These are phyloP conservation scores for Amiota communis DNA, from an alignment of 2,888 invertebrate species.

Conservation along the genomic window DNA sequence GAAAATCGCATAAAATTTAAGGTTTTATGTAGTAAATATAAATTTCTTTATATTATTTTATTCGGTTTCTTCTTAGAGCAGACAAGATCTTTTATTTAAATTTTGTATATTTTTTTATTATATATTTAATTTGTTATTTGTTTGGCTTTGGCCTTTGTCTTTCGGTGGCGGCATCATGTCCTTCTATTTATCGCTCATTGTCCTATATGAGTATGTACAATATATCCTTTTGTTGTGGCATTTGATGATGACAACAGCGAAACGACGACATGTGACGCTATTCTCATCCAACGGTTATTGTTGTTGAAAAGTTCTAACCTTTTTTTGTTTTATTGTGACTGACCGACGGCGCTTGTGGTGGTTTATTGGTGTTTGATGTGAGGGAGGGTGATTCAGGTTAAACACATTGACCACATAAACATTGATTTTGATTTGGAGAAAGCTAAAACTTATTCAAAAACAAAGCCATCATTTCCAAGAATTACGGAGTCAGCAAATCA, in stretches of 20 bases:
- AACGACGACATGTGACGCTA: slow-evolving; percentile 62
- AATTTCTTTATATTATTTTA: slow-evolving; percentile 30
- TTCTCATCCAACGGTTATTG: slow-evolving; percentile 53
- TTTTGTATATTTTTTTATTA: slow-evolving; percentile 57
- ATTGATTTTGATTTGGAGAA: slow-evolving; percentile 2
- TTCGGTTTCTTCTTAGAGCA: slow-evolving; percentile 33
- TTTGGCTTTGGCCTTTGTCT: slow-evolving; percentile 40
- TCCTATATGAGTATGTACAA: background rate
- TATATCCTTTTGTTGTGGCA: slow-evolving; percentile 24
- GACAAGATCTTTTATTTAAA: slow-evolving; percentile 38
- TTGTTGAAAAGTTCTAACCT: background rate
- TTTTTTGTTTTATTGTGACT: background rate
- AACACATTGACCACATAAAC: slow-evolving; percentile 56
- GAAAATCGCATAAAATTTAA: slow-evolving; percentile 24
- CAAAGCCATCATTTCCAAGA: background rate
- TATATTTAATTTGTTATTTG: slow-evolving; percentile 68
- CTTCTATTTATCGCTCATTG: slow-evolving; percentile 28
- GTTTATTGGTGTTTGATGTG: background rate
- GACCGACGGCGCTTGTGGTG: background rate
- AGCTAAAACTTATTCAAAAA: background rate
- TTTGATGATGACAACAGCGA: slow-evolving; percentile 45
- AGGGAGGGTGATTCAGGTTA: slow-evolving; percentile 58
- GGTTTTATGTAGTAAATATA: slow-evolving; percentile 10
- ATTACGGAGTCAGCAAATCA: slow-evolving; percentile 12
- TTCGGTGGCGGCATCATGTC: slow-evolving; percentile 34